Percentiles rank a stretch among this genome's conserved stretches.
phyloP scores from a whole-genome alignment of 2,797 vertebrate species.

The Eleutherodactylus coqui region DNA sequence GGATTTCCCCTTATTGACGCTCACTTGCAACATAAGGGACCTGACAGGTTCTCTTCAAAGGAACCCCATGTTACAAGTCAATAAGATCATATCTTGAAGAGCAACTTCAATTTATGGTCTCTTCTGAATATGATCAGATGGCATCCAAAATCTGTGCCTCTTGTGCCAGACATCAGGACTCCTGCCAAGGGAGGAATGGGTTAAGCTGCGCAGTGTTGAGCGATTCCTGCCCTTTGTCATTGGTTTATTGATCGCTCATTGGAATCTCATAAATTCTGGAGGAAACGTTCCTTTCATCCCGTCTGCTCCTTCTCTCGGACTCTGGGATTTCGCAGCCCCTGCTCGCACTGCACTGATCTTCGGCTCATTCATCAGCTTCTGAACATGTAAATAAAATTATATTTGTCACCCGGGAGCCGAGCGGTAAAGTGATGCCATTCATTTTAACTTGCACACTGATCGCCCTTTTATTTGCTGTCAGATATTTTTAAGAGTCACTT shows the following conservation, averaged over 20 bases:
- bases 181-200: background rate
- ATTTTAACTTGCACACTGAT: constrained; percentile 21
- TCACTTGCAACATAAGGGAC: too few relatives aligned
- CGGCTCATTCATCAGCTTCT: background rate
- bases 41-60: too few relatives aligned
- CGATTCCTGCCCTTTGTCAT: too few relatives aligned
- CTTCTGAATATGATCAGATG: too few relatives aligned
- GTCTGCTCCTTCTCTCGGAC: too few relatives aligned
- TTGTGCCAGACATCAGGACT: too few relatives aligned
- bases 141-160: background rate
- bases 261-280: background rate
- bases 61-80: too few relatives aligned
- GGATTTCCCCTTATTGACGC: too few relatives aligned
- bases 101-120: too few relatives aligned
- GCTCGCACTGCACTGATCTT: background rate
- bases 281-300: too few relatives aligned
- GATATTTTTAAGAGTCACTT: constrained; percentile 54
- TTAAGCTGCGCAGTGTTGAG: background rate
- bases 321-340: background rate
- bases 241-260: too few relatives aligned
- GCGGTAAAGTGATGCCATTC: constrained; percentile 12
- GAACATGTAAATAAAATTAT: constrained; percentile 45
- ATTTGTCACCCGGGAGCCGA: constrained; percentile 15
- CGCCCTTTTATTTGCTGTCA: constrained; percentile 42
- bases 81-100: too few relatives aligned